These are phyloP conservation scores for Muntiacus muntjak DNA, from an alignment of 2,113 vertebrate genomes.

Conservation along the genomic window DNA sequence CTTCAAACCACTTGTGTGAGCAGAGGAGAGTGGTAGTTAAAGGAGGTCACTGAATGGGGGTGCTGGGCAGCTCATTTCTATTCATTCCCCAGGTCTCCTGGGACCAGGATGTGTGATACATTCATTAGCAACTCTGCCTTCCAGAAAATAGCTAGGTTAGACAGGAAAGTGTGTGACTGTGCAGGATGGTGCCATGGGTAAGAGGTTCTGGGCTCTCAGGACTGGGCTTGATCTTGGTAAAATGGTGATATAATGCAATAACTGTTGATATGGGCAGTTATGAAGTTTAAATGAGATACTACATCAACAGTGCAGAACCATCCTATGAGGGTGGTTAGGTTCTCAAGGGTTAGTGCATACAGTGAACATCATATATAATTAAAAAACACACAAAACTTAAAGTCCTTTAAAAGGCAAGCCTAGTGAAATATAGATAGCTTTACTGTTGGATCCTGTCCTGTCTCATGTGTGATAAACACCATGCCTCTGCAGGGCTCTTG, in stretches of 20 bases:
- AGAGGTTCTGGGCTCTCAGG: not conserved
- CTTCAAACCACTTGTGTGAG: not conserved
- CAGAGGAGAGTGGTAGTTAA: not conserved
- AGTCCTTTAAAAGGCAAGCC: not conserved
- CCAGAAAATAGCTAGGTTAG: not conserved
- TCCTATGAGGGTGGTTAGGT: not conserved
- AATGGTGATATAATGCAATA: not conserved
- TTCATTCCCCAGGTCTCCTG: not conserved
- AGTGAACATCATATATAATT: not conserved
- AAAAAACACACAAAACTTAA: not conserved
- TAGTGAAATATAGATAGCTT: not conserved
- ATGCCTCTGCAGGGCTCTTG: not conserved
- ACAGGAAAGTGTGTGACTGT: not conserved
- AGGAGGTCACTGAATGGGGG: not conserved
- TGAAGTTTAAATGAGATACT: not conserved
- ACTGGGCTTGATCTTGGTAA: not conserved
- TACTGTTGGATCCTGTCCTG: not conserved
- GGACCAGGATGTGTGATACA: not conserved
- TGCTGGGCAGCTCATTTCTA: not conserved
- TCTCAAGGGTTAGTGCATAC: not conserved
- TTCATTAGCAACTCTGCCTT: not conserved
- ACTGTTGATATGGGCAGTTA: not conserved
- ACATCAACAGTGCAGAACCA: not conserved
- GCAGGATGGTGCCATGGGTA: not conserved
- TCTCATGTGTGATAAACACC: not conserved